Percentiles rank a stretch among this genome's conserved stretches.
Evolutionary conservation across 92 coral and sea anemone genomes (phyloP).

Genomic region (Epizoanthus fatuus): DNA sequence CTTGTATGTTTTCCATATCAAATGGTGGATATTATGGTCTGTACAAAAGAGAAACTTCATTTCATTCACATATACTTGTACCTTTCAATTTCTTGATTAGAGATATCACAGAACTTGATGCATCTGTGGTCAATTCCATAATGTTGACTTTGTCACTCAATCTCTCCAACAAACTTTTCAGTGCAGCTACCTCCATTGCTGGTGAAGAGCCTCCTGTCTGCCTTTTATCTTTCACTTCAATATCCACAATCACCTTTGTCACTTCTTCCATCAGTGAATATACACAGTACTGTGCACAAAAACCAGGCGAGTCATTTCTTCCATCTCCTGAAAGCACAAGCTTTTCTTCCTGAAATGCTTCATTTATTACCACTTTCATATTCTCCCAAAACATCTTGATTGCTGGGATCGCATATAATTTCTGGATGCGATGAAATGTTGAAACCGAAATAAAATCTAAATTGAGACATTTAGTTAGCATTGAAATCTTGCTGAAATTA

Average conservation of each 20-base stretch:
- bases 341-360: slow-evolving; percentile 14
- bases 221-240: slow-evolving; percentile 42
- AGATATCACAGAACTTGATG: slow-evolving; percentile 25
- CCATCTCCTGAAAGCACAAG: slow-evolving; percentile 49
- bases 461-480: slow-evolving; percentile 8
- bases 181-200: slow-evolving; percentile 35
- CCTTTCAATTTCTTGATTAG: slow-evolving; percentile 26
- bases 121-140: slow-evolving; percentile 34
- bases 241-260: slow-evolving; percentile 28
- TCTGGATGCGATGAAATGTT: slow-evolving; percentile 47
- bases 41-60: no score
- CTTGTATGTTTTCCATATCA: no score
- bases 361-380: slow-evolving; percentile 39
- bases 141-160: slow-evolving; percentile 4
- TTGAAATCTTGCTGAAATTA: slow-evolving; percentile 22
- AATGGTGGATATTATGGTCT: no score
- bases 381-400: slow-evolving; percentile 11
- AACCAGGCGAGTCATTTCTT: slow-evolving; percentile 48
- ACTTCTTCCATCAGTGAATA: slow-evolving; percentile 48
- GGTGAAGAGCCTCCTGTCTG: slow-evolving; percentile 44
- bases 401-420: slow-evolving; percentile 33
- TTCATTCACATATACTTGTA: not conserved
- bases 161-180: slow-evolving; percentile 40
- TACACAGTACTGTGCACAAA: slow-evolving; percentile 40
- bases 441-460: slow-evolving; percentile 9